A percentile compares a stretch with the other conserved stretches of the same genome.
Evolutionary conservation across 2,888 invertebrate species (phyloP).

Genomic region (Tipula unca): DNA sequence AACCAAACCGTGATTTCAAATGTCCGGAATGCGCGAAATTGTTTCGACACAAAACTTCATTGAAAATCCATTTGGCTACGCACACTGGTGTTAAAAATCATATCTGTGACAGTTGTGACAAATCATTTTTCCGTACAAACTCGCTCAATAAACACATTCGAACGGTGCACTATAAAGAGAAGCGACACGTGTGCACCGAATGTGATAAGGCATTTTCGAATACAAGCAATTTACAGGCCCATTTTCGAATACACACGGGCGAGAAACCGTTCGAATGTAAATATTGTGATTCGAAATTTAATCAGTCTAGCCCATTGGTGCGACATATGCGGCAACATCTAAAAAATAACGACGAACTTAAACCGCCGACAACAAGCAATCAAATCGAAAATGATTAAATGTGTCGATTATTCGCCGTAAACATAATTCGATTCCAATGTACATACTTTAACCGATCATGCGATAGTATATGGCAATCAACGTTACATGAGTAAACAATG

Average conservation of each 20-base stretch:
- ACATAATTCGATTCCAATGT: no score
- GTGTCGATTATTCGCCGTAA: no score
- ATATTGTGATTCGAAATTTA: slow-evolving; percentile 3
- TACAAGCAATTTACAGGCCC: background rate
- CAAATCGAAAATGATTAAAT: background rate
- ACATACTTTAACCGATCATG: no score
- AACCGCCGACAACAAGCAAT: background rate
- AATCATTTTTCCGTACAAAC: background rate
- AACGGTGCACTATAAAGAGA: slow-evolving; percentile 9
- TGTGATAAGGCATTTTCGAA: slow-evolving; percentile 14
- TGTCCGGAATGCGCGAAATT: background rate
- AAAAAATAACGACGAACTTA: background rate
- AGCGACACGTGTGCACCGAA: background rate
- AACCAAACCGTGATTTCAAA: background rate
- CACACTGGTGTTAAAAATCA: slow-evolving; percentile 3
- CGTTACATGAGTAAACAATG: no score
- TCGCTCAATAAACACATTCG: background rate
- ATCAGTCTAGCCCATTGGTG: background rate
- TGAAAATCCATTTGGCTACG: background rate
- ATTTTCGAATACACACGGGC: background rate
- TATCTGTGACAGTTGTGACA: background rate
- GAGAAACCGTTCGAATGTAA: background rate
- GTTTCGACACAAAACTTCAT: background rate
- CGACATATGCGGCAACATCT: background rate
- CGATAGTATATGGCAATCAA: no score